Percentiles rank a stretch among this genome's conserved stretches.
phyloP scores from a whole-genome alignment of 2,113 vertebrate species.

The Chionomys nivalis region DNA sequence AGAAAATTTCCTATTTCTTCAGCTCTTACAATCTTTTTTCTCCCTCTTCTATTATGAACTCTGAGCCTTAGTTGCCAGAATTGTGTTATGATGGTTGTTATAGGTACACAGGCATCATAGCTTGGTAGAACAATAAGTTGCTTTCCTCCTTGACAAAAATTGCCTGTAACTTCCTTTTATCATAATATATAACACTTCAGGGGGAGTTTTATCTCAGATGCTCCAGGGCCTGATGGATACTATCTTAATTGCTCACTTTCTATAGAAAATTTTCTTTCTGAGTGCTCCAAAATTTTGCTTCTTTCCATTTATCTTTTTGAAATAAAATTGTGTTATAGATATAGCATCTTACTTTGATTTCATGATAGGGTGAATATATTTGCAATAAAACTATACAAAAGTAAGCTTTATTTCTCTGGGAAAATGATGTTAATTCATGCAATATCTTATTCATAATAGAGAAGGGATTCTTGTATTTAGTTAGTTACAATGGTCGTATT shows the following conservation, averaged over 20 bases:
- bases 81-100: not conserved
- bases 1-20: not conserved
- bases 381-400: not conserved
- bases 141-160: not conserved
- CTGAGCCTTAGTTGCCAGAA: not conserved
- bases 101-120: not conserved
- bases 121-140: not conserved
- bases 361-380: not conserved
- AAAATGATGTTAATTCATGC: not conserved
- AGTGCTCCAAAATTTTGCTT: not conserved
- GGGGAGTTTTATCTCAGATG: not conserved
- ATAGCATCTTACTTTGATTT: too few species aligned
- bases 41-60: not conserved
- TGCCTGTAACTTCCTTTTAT: not conserved
- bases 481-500: not conserved
- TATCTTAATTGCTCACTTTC: not conserved
- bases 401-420: not conserved
- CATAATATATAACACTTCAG: not conserved
- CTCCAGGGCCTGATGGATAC: fast-evolving
- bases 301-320: not conserved
- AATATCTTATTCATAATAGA: not conserved
- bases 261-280: not conserved
- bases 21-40: not conserved
- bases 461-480: not conserved
- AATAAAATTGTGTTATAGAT: not conserved